phyloP scores from a whole-genome alignment of 2,113 vertebrate species.

The Dasypus novemcinctus region DNA sequence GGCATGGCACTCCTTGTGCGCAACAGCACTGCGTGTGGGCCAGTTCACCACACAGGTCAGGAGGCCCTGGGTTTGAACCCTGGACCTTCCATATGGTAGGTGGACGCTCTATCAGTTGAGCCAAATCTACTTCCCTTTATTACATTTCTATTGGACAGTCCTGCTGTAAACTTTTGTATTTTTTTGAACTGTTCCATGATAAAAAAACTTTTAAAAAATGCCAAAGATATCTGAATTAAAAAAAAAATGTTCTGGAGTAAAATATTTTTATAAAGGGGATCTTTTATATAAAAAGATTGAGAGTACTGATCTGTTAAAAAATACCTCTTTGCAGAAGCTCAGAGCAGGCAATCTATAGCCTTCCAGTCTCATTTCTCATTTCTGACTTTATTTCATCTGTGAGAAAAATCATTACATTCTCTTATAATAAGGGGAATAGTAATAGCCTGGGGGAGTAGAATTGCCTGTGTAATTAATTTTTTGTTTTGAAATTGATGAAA shows the following conservation, averaged over 20 bases:
- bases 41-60: too few relatives aligned
- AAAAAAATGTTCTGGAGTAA: neutral
- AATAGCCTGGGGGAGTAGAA: neutral
- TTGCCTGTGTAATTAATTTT: conserved; percentile 13
- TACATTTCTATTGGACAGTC: neutral
- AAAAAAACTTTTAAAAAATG: neutral
- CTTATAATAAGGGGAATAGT: neutral
- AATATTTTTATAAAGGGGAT: neutral
- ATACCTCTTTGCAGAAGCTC: conserved; percentile 1
- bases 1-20: too few relatives aligned
- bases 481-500: conserved; percentile 9
- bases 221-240: neutral
- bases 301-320: neutral
- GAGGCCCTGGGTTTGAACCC: too few relatives aligned
- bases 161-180: neutral
- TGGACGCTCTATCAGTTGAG: too few relatives aligned
- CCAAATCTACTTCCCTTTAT: too few relatives aligned
- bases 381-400: neutral
- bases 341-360: neutral
- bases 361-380: neutral
- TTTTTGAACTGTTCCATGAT: neutral
- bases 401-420: neutral
- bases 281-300: neutral
- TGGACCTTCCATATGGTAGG: too few relatives aligned
- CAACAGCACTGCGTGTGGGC: too few relatives aligned